phyloP scores from a whole-genome alignment of 2,113 vertebrate genomes.

The Chloroceryle aenea region DNA sequence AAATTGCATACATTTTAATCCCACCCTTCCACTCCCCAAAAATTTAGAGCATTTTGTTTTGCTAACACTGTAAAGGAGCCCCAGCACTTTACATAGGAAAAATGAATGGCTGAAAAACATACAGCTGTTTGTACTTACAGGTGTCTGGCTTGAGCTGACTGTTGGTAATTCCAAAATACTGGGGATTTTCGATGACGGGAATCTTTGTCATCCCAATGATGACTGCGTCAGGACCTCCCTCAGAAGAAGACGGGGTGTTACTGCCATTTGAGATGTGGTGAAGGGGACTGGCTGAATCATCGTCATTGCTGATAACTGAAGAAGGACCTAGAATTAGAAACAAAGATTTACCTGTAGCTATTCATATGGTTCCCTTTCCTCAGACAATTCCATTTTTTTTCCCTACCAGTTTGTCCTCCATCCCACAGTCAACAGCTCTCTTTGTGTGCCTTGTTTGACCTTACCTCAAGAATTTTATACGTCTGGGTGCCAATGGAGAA shows the following conservation, averaged over 20 bases:
- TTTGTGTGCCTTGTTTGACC: neutral
- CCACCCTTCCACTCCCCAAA: neutral
- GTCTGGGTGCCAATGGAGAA: neutral
- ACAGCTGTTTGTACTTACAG: constrained; percentile 85
- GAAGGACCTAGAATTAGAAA: constrained; percentile 85
- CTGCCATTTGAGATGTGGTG: constrained; percentile 96
- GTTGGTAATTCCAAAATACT: constrained; percentile 95
- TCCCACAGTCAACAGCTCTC: neutral
- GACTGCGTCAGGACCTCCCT: constrained; percentile 92
- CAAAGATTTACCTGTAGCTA: constrained; percentile 55
- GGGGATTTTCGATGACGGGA: constrained; percentile 95
- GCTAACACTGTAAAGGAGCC: constrained; percentile 9
- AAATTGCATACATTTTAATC: neutral
- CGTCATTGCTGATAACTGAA: constrained; percentile 95
- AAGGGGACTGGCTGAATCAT: constrained; percentile 93
- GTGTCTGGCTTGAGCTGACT: constrained; percentile 93
- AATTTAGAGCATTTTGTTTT: neutral
- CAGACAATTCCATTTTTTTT: neutral
- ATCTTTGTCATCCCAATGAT: constrained; percentile 98
- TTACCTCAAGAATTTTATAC: neutral
- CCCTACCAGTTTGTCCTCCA: neutral
- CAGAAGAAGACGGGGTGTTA: constrained; percentile 93
- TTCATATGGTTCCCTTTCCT: neutral
- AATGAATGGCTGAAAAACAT: constrained; percentile 25
- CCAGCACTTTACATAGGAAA: neutral